Base-by-base conservation (phyloP, 2,888 invertebrate species). In the Tipula vernalis region DNA sequence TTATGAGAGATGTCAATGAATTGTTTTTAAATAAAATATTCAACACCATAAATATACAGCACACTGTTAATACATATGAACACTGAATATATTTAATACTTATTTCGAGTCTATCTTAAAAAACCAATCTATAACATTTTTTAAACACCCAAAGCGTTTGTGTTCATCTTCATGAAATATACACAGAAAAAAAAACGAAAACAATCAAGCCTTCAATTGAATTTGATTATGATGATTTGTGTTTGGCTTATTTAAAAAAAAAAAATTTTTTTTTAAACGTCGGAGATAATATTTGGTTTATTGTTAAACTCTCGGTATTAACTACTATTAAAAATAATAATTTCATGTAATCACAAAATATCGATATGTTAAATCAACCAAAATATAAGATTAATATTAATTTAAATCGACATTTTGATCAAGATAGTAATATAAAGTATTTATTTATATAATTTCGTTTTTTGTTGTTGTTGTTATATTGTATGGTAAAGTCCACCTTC, bases 371-470 rank as follows among this genome's bases (percentile, higher is more conserved):
- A 71, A 71, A 71, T 71, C 71, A 71, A 71, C 71, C 71, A 84
- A 36, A 36, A 13, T 28, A 28, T 39, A 84, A 84, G 41, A 39
- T 84, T 39, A 84, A 84, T 84, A 84, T 15, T 84, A 84, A 84
- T 84, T 84, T 84, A 84, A 84, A 84, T 84, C 84, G 84, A 84
- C 84, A 84, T 84, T 84, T 84, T 84, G 84, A 84, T 84, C 84
- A 84, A 71, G 71, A 71, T 71, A n/a, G n/a, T n/a, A 71, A 28
- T 71, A 28, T 10, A 28, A 71, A 71, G 71, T 71, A 71, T 71
- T 71, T 28, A 71, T 71, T 71, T 71, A 71, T 28, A 28, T 71
- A 71, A 71, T 71, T 71, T 71, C 12, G 71, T 28, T 28, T 71
- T 71, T 71, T 71, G 71, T 51, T 51, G 51, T 51, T 51, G 51